These are phyloP conservation scores for Limnothrissa miodon DNA, from an alignment of 2,113 vertebrate species.

Conservation along the genomic window DNA sequence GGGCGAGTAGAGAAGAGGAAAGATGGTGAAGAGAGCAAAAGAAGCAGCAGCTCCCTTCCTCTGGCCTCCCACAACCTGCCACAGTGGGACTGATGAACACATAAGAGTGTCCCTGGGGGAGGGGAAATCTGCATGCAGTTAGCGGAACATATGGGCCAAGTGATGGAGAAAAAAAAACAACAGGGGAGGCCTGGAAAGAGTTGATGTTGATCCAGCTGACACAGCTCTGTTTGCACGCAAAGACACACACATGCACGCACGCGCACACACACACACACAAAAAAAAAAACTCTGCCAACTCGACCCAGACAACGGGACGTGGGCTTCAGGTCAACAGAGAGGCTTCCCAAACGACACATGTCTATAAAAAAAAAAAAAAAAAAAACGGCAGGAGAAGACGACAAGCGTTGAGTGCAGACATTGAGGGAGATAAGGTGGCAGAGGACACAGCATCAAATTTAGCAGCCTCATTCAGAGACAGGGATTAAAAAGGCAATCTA, in stretches of 20 bases:
- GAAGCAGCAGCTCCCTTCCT: neutral
- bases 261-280: no score
- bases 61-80: neutral
- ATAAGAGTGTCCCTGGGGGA: neutral
- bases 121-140: neutral
- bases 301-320: neutral
- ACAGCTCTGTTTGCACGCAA: neutral
- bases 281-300: no score
- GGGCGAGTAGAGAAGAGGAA: neutral
- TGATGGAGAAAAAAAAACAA: neutral
- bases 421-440: slow-evolving; percentile 24
- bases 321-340: neutral
- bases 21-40: no score
- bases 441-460: slow-evolving; percentile 69
- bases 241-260: no score
- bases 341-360: neutral
- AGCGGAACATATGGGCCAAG: neutral
- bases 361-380: neutral
- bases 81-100: neutral
- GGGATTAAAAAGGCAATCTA: slow-evolving; percentile 70
- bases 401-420: no score
- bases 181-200: neutral
- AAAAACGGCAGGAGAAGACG: neutral
- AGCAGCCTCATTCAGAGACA: slow-evolving; percentile 61
- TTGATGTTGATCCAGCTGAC: neutral